Percentiles rank a stretch among this genome's conserved stretches.
These are phyloP conservation scores for Sarcophaga peregrina DNA, from an alignment of 1,140 invertebrate genomes.

Conservation along the genomic window DNA sequence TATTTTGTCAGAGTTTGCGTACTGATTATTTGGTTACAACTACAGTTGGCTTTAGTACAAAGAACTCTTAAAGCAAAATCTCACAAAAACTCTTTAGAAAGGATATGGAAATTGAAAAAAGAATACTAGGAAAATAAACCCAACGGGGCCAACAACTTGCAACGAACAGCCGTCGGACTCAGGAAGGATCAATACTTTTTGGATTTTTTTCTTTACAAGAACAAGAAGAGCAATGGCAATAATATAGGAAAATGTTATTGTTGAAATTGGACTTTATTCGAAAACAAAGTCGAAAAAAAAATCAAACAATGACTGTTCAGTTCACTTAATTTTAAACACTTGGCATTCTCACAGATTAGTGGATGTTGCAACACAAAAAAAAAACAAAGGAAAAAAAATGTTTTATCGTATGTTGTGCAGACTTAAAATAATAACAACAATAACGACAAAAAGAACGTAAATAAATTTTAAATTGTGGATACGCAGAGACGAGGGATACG, in stretches of 20 bases:
- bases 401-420: conserved; percentile 33
- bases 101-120: neutral
- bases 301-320: neutral
- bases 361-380: neutral
- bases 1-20: neutral
- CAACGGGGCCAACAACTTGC: neutral
- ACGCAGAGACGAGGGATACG: neutral
- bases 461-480: conserved; percentile 6
- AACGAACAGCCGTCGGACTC: conserved; percentile 21
- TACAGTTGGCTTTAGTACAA: neutral
- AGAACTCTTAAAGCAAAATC: neutral
- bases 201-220: neutral
- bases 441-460: neutral
- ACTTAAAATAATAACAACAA: neutral
- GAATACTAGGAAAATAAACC: neutral
- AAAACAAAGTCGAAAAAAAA: neutral
- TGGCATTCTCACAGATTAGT: neutral
- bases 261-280: neutral
- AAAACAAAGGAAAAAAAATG: neutral
- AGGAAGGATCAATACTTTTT: conserved; percentile 25
- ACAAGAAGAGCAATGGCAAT: neutral
- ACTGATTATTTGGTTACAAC: neutral
- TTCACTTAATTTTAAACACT: too few relatives aligned
- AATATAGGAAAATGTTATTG: neutral
- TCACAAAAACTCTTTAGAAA: neutral